Evolutionary conservation across 2,797 vertebrate genomes (phyloP).

Genomic region (Paedocypris micromegethes): DNA sequence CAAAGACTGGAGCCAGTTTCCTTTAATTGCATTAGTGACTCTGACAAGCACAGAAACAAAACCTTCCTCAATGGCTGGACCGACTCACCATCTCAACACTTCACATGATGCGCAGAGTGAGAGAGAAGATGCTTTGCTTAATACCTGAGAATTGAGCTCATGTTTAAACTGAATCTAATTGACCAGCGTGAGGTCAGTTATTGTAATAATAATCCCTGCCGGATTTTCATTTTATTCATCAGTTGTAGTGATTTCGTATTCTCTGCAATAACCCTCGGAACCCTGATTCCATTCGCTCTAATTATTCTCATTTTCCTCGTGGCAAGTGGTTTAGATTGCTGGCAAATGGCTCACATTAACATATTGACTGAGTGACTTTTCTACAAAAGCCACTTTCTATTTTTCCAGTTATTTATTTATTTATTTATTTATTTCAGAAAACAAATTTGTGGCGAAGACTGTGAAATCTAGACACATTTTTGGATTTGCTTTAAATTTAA

Average conservation of each 20-base stretch:
- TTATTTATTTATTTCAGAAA: no score
- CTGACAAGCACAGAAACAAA: not conserved
- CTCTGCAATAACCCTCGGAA: not conserved
- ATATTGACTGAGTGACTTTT: no score
- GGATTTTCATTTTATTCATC: not conserved
- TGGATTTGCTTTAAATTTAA: no score
- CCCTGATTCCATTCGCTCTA: not conserved
- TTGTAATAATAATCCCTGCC: not conserved
- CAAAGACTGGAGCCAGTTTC: not conserved
- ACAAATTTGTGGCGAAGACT: no score
- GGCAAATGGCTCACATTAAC: not conserved
- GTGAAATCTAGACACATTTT: no score
- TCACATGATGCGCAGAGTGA: not conserved
- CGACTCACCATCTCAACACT: not conserved
- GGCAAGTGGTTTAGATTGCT: not conserved
- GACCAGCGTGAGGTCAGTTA: not conserved
- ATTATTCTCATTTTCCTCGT: not conserved
- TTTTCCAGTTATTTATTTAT: no score
- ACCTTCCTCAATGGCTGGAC: slow-evolving; percentile 4
- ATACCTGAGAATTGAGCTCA: not conserved
- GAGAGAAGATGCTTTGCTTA: not conserved
- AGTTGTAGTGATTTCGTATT: not conserved
- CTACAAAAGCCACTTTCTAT: no score
- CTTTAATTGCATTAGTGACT: slow-evolving; percentile 16
- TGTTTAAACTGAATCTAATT: not conserved